Percentiles rank a stretch among this genome's conserved stretches.
Conservation (phyloP, 2,888 invertebrate genomes). For the Aleiodes leptofemur region DNA sequence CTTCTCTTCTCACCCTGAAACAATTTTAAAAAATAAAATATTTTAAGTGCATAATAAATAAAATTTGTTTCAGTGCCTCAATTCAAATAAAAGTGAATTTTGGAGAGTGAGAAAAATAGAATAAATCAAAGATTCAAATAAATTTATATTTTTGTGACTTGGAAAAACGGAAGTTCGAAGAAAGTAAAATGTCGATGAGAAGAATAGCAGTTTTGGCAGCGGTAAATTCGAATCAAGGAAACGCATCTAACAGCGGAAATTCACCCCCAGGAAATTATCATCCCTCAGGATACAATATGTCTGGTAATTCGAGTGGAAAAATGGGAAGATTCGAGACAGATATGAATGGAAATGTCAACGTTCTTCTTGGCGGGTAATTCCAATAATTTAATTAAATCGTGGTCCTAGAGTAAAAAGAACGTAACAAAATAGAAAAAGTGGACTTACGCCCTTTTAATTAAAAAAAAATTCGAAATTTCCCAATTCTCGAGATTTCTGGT, state of each 20-base stretch:
- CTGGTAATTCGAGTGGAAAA: slow-evolving; percentile 59
- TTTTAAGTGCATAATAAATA: background rate
- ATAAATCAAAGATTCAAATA: too few relatives aligned
- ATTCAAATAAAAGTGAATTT: background rate
- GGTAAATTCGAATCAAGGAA: slow-evolving; percentile 61
- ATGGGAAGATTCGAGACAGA: slow-evolving; percentile 69
- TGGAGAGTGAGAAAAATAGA: background rate
- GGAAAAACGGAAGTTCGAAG: background rate
- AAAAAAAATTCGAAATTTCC: too few relatives aligned
- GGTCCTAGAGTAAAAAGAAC: too few relatives aligned
- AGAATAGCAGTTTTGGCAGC: slow-evolving; percentile 78
- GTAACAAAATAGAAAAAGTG: too few relatives aligned
- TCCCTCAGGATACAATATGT: slow-evolving; percentile 60
- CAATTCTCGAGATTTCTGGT: too few relatives aligned
- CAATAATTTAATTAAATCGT: background rate
- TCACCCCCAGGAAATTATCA: slow-evolving; percentile 41
- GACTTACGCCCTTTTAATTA: too few relatives aligned
- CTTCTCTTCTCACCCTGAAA: background rate
- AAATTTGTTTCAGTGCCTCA: slow-evolving; percentile 22
- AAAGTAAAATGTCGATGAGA: slow-evolving; percentile 80
- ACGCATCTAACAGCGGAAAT: slow-evolving; percentile 47
- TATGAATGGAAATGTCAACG: slow-evolving; percentile 82
- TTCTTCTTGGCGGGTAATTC: slow-evolving; percentile 87
- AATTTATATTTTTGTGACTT: too few relatives aligned
- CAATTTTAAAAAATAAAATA: background rate